These are phyloP conservation scores for Mola mola DNA, from an alignment of 2,113 vertebrate species.

Conservation along the genomic window DNA sequence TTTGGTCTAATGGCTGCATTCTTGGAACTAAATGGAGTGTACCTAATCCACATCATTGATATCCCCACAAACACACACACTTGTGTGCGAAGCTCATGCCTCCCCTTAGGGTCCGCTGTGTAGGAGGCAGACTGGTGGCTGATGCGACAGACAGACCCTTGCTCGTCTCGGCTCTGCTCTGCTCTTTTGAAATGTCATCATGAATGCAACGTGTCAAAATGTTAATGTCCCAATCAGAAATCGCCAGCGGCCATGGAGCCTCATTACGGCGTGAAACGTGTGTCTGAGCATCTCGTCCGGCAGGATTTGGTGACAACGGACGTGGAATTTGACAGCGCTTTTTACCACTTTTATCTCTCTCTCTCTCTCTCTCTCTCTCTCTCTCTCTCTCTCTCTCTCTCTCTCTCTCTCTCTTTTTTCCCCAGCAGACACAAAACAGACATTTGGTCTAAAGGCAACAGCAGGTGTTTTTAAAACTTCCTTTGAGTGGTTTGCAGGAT, in stretches of 20 bases:
- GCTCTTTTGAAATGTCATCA: conserved; percentile 42
- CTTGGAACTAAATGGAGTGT: conserved; percentile 74
- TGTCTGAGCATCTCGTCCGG: no score
- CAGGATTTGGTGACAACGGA: no score
- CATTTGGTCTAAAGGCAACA: conserved; percentile 15
- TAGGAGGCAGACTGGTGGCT: conserved; percentile 25
- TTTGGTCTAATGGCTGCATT: conserved; percentile 65
- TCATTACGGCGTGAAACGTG: conserved; percentile 16
- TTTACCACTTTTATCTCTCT: no score
- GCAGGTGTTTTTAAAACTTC: conserved; percentile 27
- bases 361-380: background rate
- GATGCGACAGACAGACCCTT: background rate
- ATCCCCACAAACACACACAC: conserved; percentile 14
- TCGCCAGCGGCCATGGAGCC: no score
- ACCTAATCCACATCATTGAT: conserved; percentile 73
- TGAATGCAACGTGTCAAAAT: conserved; percentile 23
- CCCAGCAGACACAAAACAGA: conserved; percentile 29
- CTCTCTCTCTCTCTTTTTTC: background rate
- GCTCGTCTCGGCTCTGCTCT: background rate
- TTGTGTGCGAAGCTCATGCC: conserved; percentile 10
- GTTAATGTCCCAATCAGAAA: conserved; percentile 5
- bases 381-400: background rate
- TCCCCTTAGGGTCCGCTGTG: conserved; percentile 36
- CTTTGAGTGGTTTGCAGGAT: conserved; percentile 15
- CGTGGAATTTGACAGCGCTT: conserved; percentile 21